Conservation (phyloP, 2,113 vertebrate genomes). For the Hystrix brachyura region DNA sequence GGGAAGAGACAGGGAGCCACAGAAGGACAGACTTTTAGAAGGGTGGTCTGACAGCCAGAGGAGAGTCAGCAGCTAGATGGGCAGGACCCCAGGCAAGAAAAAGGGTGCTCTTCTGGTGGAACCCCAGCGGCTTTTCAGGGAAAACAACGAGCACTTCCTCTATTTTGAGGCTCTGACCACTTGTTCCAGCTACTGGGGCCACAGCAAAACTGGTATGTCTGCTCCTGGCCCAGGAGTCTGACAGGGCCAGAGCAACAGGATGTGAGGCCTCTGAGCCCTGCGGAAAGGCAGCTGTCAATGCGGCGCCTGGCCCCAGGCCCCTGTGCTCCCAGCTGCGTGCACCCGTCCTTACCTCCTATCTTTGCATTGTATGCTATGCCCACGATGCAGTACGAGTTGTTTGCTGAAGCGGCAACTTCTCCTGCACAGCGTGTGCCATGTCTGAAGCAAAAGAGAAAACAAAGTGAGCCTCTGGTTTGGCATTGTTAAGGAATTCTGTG, state of each 20-base stretch:
- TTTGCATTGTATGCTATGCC: conserved; percentile 95
- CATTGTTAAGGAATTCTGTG: fast-evolving
- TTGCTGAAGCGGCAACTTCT: conserved; percentile 94
- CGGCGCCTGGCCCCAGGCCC: not conserved
- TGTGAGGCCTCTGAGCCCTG: not conserved
- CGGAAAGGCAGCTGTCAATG: fast-evolving
- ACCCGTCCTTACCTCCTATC: conserved; percentile 92
- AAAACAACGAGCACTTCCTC: not conserved
- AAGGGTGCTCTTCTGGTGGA: too few species aligned
- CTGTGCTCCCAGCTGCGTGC: fast-evolving
- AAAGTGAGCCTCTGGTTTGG: not conserved
- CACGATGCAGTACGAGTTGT: conserved; percentile 96
- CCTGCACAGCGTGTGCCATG: conserved; percentile 96
- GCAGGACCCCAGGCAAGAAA: not conserved
- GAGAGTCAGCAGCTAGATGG: not conserved
- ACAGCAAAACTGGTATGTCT: fast-evolving
- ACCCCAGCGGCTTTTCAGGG: not conserved
- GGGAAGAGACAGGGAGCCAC: not conserved
- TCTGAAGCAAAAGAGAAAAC: conserved; percentile 80
- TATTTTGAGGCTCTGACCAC: fast-evolving
- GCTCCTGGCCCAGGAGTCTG: not conserved
- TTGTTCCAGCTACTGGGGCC: not conserved
- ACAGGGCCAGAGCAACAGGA: fast-evolving
- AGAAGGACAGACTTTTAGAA: fast-evolving
- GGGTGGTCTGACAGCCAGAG: not conserved